These are phyloP conservation scores for Malacosoma neustria DNA, from an alignment of 2,888 invertebrate genomes.

Conservation along the genomic window DNA sequence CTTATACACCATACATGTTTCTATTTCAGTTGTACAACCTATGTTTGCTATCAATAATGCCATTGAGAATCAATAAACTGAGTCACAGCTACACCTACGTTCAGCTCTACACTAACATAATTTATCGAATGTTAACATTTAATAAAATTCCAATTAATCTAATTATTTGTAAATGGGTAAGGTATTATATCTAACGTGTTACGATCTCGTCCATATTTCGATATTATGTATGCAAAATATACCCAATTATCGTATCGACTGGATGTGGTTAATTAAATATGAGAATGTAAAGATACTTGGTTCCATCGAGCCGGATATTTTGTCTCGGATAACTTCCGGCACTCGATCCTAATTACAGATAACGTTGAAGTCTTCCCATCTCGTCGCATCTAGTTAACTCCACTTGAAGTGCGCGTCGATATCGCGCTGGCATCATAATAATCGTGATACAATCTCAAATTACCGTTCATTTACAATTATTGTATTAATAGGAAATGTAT, in stretches of 20 bases:
- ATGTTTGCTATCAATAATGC: too few species aligned
- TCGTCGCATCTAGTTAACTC: conserved; percentile 45
- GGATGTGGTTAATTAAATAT: background rate
- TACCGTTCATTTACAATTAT: background rate
- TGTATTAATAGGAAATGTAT: background rate
- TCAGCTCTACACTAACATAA: too few species aligned
- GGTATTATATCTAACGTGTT: too few species aligned
- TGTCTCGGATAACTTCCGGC: conserved; percentile 44
- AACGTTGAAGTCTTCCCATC: conserved; percentile 35
- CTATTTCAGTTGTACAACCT: too few species aligned
- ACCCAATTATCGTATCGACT: background rate
- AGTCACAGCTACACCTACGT: too few species aligned
- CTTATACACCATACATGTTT: too few species aligned
- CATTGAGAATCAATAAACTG: too few species aligned
- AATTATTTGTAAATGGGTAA: too few species aligned
- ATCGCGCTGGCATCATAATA: conserved; percentile 8
- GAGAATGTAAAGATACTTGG: conserved; percentile 1
- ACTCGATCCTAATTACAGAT: conserved; percentile 68
- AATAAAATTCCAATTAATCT: too few species aligned
- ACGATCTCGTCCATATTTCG: too few species aligned
- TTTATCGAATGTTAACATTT: too few species aligned
- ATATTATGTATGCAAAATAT: too few species aligned
- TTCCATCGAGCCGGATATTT: conserved; percentile 22
- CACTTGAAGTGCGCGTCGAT: conserved; percentile 16
- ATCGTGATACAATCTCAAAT: background rate